Evolutionary conservation across 2,888 invertebrate species (phyloP).

Genomic region (Petrolisthes manimaculis): DNA sequence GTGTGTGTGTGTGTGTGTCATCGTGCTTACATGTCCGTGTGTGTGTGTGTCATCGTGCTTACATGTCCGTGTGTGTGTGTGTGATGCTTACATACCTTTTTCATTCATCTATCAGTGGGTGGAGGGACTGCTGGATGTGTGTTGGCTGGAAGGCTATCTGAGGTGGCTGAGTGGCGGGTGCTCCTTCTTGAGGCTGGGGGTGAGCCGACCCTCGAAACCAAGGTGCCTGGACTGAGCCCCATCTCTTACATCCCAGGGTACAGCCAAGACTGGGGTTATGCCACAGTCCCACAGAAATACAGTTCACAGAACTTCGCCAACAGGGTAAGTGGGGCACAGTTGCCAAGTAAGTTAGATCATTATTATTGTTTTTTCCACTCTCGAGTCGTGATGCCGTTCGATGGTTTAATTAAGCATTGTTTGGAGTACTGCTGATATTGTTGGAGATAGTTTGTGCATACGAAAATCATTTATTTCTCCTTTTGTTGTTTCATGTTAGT

Average conservation of each 20-base stretch:
- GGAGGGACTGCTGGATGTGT: conserved; percentile 31
- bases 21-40: no score
- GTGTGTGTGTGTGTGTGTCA: no score
- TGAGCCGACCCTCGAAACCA: conserved; percentile 27
- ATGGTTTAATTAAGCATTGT: no score
- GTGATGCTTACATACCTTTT: no score
- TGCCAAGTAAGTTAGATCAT: no score
- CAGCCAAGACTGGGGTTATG: conserved; percentile 39
- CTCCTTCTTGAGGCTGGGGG: conserved; percentile 41
- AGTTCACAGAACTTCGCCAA: conserved; percentile 19
- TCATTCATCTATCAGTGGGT: conserved; percentile 19
- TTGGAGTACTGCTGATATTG: no score
- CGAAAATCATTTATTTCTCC: background rate
- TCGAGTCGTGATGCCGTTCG: no score
- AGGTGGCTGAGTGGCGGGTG: conserved; percentile 34
- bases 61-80: no score
- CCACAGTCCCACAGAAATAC: conserved; percentile 28
- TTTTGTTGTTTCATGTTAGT: conserved; percentile 3
- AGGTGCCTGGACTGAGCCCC: conserved; percentile 21
- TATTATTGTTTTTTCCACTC: no score
- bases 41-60: no score
- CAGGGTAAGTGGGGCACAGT: background rate
- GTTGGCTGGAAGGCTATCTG: conserved; percentile 26
- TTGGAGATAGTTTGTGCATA: background rate
- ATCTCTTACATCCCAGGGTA: conserved; percentile 26